phyloP scores from a whole-genome alignment of 2,888 invertebrate genomes.

The Anoplius nigerrimus region DNA sequence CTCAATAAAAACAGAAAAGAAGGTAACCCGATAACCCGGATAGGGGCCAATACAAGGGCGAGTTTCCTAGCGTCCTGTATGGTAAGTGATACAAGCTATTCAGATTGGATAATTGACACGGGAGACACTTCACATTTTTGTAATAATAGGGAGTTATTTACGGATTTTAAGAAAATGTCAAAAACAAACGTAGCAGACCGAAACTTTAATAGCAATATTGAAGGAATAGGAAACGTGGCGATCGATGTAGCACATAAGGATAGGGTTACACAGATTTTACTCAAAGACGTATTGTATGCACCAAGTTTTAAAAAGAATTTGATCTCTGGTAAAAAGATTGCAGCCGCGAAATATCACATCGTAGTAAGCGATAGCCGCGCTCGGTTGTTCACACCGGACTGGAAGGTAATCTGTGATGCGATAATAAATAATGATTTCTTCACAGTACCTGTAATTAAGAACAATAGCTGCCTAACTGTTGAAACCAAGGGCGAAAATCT shows the following conservation, averaged over 20 bases:
- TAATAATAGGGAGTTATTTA: constrained; percentile 3
- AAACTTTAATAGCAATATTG: background rate
- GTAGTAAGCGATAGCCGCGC: background rate
- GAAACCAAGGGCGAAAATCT: too few relatives aligned
- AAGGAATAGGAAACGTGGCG: too few relatives aligned
- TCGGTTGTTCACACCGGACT: background rate
- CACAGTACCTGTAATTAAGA: too few relatives aligned
- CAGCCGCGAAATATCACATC: background rate
- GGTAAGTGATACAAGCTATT: background rate
- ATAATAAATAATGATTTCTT: background rate
- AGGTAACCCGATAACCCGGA: background rate
- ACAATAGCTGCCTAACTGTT: too few relatives aligned
- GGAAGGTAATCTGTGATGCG: background rate
- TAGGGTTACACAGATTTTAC: background rate
- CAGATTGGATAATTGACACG: constrained; percentile 9
- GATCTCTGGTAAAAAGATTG: background rate
- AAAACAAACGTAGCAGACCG: background rate
- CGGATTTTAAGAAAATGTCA: background rate
- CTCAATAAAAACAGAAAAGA: background rate
- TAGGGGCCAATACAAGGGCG: background rate
- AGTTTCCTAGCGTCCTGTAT: background rate
- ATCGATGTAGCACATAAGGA: background rate
- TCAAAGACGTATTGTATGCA: too few relatives aligned
- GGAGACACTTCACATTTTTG: constrained; percentile 18
- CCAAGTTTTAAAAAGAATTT: background rate